Conservation (phyloP, 2,888 invertebrate species). For the Drosophila nr. perissopoda region DNA sequence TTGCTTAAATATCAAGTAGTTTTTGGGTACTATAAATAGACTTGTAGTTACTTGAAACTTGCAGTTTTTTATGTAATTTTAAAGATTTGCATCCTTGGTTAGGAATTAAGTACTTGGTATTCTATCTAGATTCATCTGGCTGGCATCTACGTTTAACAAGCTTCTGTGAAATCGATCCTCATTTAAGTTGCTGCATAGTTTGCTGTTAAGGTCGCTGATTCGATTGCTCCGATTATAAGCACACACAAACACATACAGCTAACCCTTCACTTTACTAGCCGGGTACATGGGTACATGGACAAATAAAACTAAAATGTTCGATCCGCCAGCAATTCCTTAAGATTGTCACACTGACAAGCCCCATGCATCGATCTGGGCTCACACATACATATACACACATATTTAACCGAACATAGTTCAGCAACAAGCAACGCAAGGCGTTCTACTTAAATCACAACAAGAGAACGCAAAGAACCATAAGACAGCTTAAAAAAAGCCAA, state of each 20-base stretch:
- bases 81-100: constrained; percentile 36
- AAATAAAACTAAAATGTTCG: constrained; percentile 54
- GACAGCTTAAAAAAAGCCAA: constrained; percentile 14
- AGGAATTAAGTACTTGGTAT: constrained; percentile 27
- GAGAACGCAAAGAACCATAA: constrained; percentile 10
- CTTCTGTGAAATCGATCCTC: constrained; percentile 64
- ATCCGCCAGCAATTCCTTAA: constrained; percentile 56
- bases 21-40: not conserved
- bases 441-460: constrained; percentile 54
- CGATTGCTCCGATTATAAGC: constrained; percentile 59
- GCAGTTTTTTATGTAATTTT: constrained; percentile 2
- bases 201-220: constrained; percentile 51
- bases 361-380: constrained; percentile 37
- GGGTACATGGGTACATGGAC: constrained; percentile 22
- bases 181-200: constrained; percentile 30
- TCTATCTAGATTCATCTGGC: constrained; percentile 48
- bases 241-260: constrained; percentile 11
- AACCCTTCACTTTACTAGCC: constrained; percentile 53
- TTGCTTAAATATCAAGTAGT: not conserved
- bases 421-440: constrained; percentile 30
- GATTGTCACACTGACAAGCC: constrained; percentile 67
- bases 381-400: not conserved
- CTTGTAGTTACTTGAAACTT: not conserved
- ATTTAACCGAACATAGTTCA: constrained; percentile 30
- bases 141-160: constrained; percentile 47